Base-by-base conservation (phyloP, 1,140 invertebrate species). In the Heliconius himera region DNA sequence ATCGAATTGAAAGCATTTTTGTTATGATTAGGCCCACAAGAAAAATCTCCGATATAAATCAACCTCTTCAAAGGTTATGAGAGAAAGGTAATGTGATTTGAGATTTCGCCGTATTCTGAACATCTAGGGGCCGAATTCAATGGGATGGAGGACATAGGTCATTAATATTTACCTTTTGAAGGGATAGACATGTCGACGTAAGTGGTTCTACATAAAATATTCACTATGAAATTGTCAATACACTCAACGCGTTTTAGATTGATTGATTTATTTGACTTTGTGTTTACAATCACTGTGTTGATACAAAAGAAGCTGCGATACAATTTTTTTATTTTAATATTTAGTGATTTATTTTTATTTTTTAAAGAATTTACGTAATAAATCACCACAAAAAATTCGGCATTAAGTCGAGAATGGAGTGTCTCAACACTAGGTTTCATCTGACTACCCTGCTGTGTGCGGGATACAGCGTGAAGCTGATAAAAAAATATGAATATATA, bases 81-180 rank as follows among this genome's bases (percentile, higher is more conserved):
- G 70, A 76, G 75, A 76, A 72, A 72, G 75, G 66, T 76, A 76
- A 76, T 66, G 60, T 76, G 75, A 76, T 76, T 76, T 76, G 29
- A 66, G 41, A 76, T 38, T 76, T 76, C 75, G 74, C 22, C 29
- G 75, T 76, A 71, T 71, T 56, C 74, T 76, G 66, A 70, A 76
- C 56, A 60, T 76, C 75, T n/a, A 70, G 66, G 75, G 75, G 49
- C 74, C 41, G 66, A 60, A 22, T 71, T 60, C 38, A 70, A 70
- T 72, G 26, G 75, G 75, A 71, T 41, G 41, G 46, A 76, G 75
- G 75, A 76, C 60, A 29, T 26, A 71, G 66, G 60, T 76, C 75
- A 76, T 76, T 76, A 76, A 76, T 75, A 75, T 76, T 76, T 76
- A 76, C 66, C 66, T 76, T 76, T 66, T 49, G 20, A 70, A 76